phyloP scores from a whole-genome alignment of 1,140 invertebrate genomes.

The Papilio aristodemus region DNA sequence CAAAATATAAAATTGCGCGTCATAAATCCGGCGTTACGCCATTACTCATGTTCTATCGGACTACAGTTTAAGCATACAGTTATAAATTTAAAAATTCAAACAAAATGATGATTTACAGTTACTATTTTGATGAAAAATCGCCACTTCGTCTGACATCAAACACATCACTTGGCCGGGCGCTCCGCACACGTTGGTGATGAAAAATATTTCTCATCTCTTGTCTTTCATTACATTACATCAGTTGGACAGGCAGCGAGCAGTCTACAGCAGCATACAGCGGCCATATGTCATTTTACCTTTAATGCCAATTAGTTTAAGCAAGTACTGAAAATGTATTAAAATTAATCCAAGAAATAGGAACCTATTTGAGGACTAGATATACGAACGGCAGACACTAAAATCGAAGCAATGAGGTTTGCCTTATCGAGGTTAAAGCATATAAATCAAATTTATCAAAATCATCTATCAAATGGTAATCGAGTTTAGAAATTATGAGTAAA shows the following conservation, averaged over 20 bases:
- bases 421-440: slow-evolving; percentile 1
- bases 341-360: background rate
- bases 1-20: slow-evolving; percentile 10
- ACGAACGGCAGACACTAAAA: background rate
- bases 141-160: slow-evolving; percentile 4
- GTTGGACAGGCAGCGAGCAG: no score
- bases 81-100: slow-evolving; percentile 29
- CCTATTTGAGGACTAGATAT: background rate
- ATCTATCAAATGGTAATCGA: slow-evolving; percentile 32
- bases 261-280: no score
- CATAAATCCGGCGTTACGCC: slow-evolving; percentile 8
- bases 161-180: background rate
- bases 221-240: background rate
- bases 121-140: slow-evolving; percentile 22
- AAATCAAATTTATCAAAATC: slow-evolving; percentile 27
- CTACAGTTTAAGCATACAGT: slow-evolving; percentile 20
- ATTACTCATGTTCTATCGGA: background rate
- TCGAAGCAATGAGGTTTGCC: background rate
- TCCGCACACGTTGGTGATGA: background rate
- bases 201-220: background rate
- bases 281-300: no score
- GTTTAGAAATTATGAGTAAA: slow-evolving; percentile 19
- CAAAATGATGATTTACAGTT: slow-evolving; percentile 21
- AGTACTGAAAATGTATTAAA: background rate
- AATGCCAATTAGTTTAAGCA: background rate